phyloP scores from a whole-genome alignment of 2,113 vertebrate species.

The Bubo bubo region DNA sequence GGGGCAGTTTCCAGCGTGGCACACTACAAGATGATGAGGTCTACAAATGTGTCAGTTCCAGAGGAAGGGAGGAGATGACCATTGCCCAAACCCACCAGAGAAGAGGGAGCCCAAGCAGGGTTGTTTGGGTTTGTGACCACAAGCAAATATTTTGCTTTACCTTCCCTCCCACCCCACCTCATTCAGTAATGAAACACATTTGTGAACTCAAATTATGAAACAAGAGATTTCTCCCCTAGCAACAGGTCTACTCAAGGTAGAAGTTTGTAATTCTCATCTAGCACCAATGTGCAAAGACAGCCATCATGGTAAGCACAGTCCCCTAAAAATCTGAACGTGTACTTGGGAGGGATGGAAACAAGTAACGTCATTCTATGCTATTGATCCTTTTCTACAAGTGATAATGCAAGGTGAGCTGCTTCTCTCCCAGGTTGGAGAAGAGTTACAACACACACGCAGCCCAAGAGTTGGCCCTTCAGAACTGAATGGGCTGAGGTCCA shows the following conservation, averaged over 20 bases:
- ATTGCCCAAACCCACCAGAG: neutral
- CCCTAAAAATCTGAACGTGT: neutral
- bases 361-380: rapidly evolving
- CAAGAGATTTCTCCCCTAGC: neutral
- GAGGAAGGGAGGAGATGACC: neutral
- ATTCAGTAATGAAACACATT: neutral
- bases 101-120: neutral
- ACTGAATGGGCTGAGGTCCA: neutral
- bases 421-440: neutral
- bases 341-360: neutral
- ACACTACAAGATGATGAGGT: neutral
- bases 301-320: rapidly evolving
- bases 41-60: neutral
- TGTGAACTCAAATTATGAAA: neutral
- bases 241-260: neutral
- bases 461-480: neutral
- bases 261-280: neutral
- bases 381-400: neutral
- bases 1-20: neutral
- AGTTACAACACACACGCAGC: neutral
- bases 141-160: neutral
- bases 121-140: neutral
- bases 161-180: neutral
- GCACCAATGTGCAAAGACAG: neutral
- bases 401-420: neutral